A percentile compares a stretch with the other conserved stretches of the same genome.
Conservation (phyloP, 2,113 vertebrate species). For the Rhizomys pruinosus region DNA sequence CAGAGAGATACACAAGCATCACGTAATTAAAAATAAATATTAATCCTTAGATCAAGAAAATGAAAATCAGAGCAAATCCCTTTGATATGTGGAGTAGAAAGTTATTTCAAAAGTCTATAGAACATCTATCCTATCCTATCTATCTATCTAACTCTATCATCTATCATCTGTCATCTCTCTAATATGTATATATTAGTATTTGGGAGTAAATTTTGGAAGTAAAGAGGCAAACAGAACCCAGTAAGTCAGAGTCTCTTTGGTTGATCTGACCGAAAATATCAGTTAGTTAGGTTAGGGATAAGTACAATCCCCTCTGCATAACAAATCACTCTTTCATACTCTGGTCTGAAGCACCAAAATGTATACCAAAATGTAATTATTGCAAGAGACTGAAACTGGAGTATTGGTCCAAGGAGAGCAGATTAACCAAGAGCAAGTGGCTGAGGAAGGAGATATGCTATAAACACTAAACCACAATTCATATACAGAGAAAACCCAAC, state of each 20-base stretch:
- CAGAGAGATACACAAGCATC: background rate
- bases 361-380: accelerated
- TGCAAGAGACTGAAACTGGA: background rate
- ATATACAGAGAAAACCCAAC: background rate
- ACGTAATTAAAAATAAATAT: background rate
- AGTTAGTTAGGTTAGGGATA: background rate
- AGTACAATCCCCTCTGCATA: background rate
- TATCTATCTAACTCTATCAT: no score
- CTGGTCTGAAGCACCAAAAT: background rate
- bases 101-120: background rate
- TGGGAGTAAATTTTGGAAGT: background rate
- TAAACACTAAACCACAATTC: background rate
- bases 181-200: no score
- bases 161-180: no score
- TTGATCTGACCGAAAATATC: background rate
- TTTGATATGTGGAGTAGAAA: background rate
- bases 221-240: background rate
- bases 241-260: background rate
- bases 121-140: no score
- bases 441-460: background rate
- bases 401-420: accelerated
- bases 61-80: background rate
- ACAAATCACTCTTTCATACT: background rate
- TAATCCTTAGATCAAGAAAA: background rate
- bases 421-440: background rate